Evolutionary conservation across 2,113 vertebrate genomes (phyloP).

Genomic region (Athene cunicularia): DNA sequence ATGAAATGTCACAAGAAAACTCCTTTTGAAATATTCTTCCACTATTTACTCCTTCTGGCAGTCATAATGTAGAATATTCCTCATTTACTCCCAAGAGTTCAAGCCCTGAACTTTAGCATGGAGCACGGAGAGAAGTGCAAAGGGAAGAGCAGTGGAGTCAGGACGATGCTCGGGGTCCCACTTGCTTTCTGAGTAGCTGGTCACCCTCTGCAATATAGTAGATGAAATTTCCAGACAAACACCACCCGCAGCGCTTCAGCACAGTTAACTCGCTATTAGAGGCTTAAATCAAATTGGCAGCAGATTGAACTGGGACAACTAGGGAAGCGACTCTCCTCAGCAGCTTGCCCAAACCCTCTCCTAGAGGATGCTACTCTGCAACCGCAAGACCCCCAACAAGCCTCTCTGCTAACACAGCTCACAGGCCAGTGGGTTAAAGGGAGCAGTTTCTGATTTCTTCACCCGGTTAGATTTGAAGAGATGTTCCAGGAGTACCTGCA

Average conservation of each 20-base stretch:
- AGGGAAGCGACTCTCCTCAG: background rate
- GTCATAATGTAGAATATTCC: background rate
- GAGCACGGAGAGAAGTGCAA: background rate
- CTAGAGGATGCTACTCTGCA: background rate
- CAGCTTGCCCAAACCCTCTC: background rate
- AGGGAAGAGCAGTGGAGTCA: background rate
- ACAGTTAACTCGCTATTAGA: background rate
- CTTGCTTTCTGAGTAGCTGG: background rate
- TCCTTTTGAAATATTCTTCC: background rate
- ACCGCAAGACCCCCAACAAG: fast-evolving
- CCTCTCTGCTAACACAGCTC: background rate
- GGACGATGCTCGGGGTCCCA: fast-evolving
- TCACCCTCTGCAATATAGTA: background rate
- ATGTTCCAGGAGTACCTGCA: background rate
- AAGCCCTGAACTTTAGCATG: background rate
- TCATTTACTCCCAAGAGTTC: background rate
- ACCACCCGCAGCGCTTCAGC: background rate
- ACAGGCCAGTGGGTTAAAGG: background rate
- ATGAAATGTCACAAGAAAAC: background rate
- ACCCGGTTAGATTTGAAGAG: background rate
- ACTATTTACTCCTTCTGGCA: background rate
- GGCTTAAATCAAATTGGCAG: background rate
- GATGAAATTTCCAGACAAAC: background rate
- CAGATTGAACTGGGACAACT: background rate
- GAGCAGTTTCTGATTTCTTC: background rate